Evolutionary conservation across 1,140 invertebrate species (phyloP), one percentile per base, ranked within the genome.

Genomic region (Pararge aegeria): DNA sequence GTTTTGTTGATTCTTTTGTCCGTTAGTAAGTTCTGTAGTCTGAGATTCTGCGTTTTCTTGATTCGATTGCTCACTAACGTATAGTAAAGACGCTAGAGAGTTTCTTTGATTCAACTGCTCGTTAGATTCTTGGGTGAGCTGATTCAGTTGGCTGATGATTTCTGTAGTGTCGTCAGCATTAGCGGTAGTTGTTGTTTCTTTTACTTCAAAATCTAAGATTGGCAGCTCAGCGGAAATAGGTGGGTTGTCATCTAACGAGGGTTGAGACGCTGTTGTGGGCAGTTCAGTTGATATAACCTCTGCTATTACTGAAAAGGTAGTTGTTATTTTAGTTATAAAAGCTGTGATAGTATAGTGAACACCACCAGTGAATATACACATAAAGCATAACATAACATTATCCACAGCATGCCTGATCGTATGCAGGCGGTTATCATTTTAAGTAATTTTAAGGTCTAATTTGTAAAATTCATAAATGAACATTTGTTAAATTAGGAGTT

Each of bases 121-220:
- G 7, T 24, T 24, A 37, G 34, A 37, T 2, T 37, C 34, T n/a
- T 42, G 18, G n/a, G n/a, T n/a, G n/a, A n/a, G n/a, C 18, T 51
- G 44, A 50, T 48, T 55, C 60, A 51, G 20, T 38, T 37, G 21
- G 40, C 27, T 15, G 16, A 4, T 18, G 16, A 46, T 7, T 46
- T 46, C 42, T 20, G 42, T 46, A 5, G 42, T 10, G 5, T 4
- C 18, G 20, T 46, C 42, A 46, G 16, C 21, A 29, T 55, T 51
- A 19, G 48, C 46, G n/a, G 55, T 24, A 9, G 58, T 56, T n/a
- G 49, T 55, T 46, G 49, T 55, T 52, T 58, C 19, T 57, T 64
- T 51, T 10, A 52, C 27, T 59, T 49, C 56, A 1, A 30, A 34
- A 38, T 57, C 55, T 16, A 54, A 34, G 19, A 53, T 21, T 38